Base-by-base conservation (phyloP, 2,797 vertebrate genomes). In the Pristis pectinata region DNA sequence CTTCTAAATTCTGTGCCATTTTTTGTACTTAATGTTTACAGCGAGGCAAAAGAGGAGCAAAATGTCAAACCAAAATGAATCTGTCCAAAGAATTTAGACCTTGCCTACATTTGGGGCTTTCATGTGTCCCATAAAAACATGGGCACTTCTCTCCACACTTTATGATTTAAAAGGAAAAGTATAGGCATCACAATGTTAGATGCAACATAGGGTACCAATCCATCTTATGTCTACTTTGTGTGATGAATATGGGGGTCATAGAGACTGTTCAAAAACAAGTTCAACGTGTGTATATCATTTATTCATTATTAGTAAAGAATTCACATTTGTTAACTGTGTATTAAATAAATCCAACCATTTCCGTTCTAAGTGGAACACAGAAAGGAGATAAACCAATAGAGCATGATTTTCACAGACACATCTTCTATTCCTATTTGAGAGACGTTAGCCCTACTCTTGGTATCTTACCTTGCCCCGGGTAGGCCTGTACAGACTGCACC, bases 291-390 rank as follows among this genome's bases (percentile, higher is more conserved):
- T 64, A 61, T 64, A 64, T 9, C 15, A 0, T 49, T 91, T 64
- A n/a, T 22, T 10, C n/a, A 41, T 37, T 61, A 89, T 64, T n/a
- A 37, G 64, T 53, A 56, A 11, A 34, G 11, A 59, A 59, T 59
- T 59, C 27, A 59, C 5, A 59, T n/a, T 74, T 56, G 30, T 56
- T 53, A 15, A 30, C 30, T 59, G 27, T 87, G 30, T 17, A 89
- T 34, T 89, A 59, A 91, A 64, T 91, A 87, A 30, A 59, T 87
- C 83, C 87, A 91, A 64, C 17, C n/a, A 64, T 91, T 64, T 64
- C 17, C 64, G 4, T 61, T 64, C 6, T 19, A 37, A 37, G 59
- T 91, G 59, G 59, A 37, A 41, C n/a, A 91, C 49, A 56, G 49
- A 87, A 49, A 34, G 10, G 49, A 87, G 83, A 27, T 56, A 87